These are phyloP conservation scores for Catagonus wagneri DNA, from an alignment of 2,113 vertebrate species.

Conservation along the genomic window DNA sequence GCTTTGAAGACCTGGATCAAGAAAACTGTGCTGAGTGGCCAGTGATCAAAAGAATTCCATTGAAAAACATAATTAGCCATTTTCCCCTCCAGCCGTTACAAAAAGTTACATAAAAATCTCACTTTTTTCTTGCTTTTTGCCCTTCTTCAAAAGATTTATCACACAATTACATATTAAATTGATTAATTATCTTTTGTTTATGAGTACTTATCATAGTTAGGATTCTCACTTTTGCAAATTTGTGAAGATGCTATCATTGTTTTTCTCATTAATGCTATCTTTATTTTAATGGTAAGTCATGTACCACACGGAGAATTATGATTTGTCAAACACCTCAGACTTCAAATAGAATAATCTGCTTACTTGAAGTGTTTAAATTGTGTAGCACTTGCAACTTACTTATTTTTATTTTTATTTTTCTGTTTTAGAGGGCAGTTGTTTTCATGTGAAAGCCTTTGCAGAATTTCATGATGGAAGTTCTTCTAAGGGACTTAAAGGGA, in stretches of 20 bases:
- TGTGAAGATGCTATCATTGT: constrained; percentile 50
- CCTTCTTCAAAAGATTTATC: constrained; percentile 76
- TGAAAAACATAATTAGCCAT: constrained; percentile 82
- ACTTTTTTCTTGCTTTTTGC: constrained; percentile 66
- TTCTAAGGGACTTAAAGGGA: neutral
- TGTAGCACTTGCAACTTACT: constrained; percentile 12
- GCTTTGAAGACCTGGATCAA: constrained; percentile 86
- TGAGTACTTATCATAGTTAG: constrained; percentile 53
- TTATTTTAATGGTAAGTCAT: constrained; percentile 55
- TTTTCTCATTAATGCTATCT: constrained; percentile 66
- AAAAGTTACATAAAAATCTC: constrained; percentile 63
- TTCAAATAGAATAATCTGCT: constrained; percentile 41
- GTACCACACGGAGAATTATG: neutral
- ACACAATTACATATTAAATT: constrained; percentile 73
- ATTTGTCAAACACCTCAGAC: constrained; percentile 41
- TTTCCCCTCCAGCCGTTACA: constrained; percentile 73
- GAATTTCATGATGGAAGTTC: constrained; percentile 5
- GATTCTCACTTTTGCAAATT: constrained; percentile 68
- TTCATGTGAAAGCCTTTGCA: constrained; percentile 36
- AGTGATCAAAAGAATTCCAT: constrained; percentile 83
- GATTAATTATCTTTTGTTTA: constrained; percentile 76
- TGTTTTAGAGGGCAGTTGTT: constrained; percentile 44
- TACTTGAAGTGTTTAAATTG: constrained; percentile 42
- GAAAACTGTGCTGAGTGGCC: constrained; percentile 73
- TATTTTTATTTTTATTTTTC: constrained; percentile 56